Base-by-base conservation (phyloP, 2,113 vertebrate genomes). In the Gambusia holbrooki region DNA sequence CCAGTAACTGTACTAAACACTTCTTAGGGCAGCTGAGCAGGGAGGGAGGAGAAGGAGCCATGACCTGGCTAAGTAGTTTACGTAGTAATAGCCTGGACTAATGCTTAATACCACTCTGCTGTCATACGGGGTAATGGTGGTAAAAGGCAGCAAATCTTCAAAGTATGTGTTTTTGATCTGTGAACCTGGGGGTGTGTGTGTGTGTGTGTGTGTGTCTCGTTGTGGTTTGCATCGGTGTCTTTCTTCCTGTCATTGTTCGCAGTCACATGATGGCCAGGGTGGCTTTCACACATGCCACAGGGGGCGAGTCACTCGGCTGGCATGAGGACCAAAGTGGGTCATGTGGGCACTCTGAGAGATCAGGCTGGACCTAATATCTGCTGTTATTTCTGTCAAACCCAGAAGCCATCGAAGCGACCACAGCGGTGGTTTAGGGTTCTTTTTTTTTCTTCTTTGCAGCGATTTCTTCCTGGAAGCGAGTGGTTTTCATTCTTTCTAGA, bases 271-370 rank as follows among this genome's bases (percentile, higher is more conserved):
- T 78, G 71, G 74, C 80, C 77, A 80, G 85, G 82, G 80, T 87
- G 84, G 90, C 87, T 90, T 92, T 91, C 84, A 90, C 84, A 85
- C 90, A 93, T 93, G 85, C 90, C 91, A 87, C 79, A 71, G 82
- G 51, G 71, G 83, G 68, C 83, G 74, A 92, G 93, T 93, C 93
- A 93, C 86, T 33, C 32, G 68, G 63, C 82, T 89, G 90, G 88
- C 88, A 88, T 91, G 88, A 84, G 89, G 79, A 84, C 84, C 89
- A 84, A 83, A 84, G 71, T 73, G 89, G 81, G 86, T 76, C 79
- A 89, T 83, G 74, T 69, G 85, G 76, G 70, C 63, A 33, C 60
- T 30, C 72, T 64, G 25, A 66, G n/a, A 15, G 45, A 74, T 35
- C 77, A 62, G 73, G 32, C 66, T 12, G 62, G 61, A 58, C 54